Base-by-base conservation (phyloP, 2,888 invertebrate genomes). In the Coecobrya sp. region DNA sequence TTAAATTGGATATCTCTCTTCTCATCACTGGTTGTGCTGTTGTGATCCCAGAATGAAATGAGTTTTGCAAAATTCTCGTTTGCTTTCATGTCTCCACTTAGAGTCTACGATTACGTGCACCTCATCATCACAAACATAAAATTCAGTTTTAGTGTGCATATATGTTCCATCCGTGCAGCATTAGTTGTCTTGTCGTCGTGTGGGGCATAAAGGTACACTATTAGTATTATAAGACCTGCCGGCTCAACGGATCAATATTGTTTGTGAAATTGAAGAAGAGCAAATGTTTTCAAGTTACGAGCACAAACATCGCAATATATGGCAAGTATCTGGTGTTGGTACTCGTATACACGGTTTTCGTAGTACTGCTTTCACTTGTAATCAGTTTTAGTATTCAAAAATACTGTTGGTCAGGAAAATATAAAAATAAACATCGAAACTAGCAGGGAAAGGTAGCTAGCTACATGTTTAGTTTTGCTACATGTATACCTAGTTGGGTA, bases 1-100 rank as follows among this genome's bases (percentile, higher is more conserved):
- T 93, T 91, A 93, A 93, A 93, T 93, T 93, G 93, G 91, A 91
- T 93, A 84, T 89, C 89, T 42, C 62, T 89, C 86, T 68, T 89
- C 81, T 91, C 91, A 91, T 91, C 86, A 85, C 90, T 59, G 55
- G 42, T 68, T 19, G 59, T 81, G 36, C 55, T 16, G 81, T 59
- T 27, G 81, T 86, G 62, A 87, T 81, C 88, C 81, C 27, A 11
- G 52, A 91, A 86, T 86, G 49, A 91, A 91, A 91, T 79, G 62
- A 79, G 91, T 81, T 86, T 68, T 55, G 55, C 65, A 62, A 88
- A 79, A 65, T 62, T 36, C 73, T 79, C 73, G 27, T 59, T 30
- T 42, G 73, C 22, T 27, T 86, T 86, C 79, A 27, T n/a, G 79
- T 79, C 27, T 52, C 55, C 52, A 79, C 79, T 52, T 52, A 55